Evolutionary conservation across 2,113 vertebrate genomes (phyloP).

Genomic region (Patagioenas fasciata): DNA sequence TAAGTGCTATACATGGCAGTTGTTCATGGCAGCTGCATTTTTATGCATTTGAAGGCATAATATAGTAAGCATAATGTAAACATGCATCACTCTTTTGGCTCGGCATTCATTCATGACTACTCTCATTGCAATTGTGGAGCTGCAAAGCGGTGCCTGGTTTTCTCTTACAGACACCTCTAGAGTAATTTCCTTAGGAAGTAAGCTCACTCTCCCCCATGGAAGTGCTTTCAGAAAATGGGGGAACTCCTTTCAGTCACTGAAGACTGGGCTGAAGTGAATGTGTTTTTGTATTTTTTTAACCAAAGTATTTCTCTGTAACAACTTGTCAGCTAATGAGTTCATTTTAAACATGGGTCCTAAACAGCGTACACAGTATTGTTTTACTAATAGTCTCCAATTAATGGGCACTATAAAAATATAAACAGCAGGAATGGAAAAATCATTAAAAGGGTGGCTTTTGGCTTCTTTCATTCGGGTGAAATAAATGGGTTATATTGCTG

Average conservation of each 20-base stretch:
- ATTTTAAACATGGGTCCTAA: constrained; percentile 10
- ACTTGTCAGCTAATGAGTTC: constrained; percentile 14
- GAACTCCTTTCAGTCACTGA: constrained; percentile 16
- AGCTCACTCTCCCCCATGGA: constrained; percentile 71
- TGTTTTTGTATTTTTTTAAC: not conserved
- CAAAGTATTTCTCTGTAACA: constrained; percentile 2
- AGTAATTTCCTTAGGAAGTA: constrained; percentile 79
- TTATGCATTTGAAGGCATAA: constrained; percentile 43
- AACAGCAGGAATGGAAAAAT: constrained; percentile 31
- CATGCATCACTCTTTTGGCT: constrained; percentile 67
- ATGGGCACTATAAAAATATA: not conserved
- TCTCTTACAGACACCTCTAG: constrained; percentile 72
- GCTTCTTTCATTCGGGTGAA: constrained; percentile 12
- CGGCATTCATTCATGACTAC: constrained; percentile 53
- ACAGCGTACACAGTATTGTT: not conserved
- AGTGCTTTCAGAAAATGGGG: constrained; percentile 47
- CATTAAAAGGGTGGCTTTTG: constrained; percentile 9
- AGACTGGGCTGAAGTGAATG: not conserved
- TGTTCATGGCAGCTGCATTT: constrained; percentile 19
- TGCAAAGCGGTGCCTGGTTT: constrained; percentile 63
- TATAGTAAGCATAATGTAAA: constrained; percentile 69
- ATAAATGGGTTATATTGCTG: constrained; percentile 43
- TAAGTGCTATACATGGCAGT: constrained; percentile 8
- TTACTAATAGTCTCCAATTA: constrained; percentile 41
- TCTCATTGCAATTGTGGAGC: constrained; percentile 53